These are phyloP conservation scores for Zootoca vivipara DNA, from an alignment of 2,113 vertebrate species.

Conservation along the genomic window DNA sequence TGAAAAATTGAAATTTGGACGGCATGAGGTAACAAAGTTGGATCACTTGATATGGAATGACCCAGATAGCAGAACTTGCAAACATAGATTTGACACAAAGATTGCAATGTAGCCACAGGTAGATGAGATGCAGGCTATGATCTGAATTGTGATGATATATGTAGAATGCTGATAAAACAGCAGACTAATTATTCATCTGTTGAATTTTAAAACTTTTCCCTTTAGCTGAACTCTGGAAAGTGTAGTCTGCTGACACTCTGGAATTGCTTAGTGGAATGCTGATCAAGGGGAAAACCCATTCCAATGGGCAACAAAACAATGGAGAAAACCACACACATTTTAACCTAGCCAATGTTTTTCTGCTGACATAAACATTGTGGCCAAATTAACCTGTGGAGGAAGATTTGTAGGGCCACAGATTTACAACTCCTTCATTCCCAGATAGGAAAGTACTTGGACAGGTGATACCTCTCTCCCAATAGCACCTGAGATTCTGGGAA, in stretches of 20 bases:
- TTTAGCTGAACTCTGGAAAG: not conserved
- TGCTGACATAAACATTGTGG: not conserved
- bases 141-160: not conserved
- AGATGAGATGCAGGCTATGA: not conserved
- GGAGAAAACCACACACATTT: not conserved
- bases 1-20: too few species aligned
- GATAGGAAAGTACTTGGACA: not conserved
- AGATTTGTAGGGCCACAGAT: not conserved
- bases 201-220: not conserved
- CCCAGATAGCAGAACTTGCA: too few species aligned
- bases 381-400: not conserved
- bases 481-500: not conserved
- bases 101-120: not conserved
- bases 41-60: too few species aligned
- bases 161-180: not conserved
- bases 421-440: not conserved
- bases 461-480: not conserved
- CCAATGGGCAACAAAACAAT: constrained; percentile 6
- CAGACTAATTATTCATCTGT: not conserved
- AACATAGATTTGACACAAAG: too few species aligned
- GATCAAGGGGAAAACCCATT: constrained; percentile 11
- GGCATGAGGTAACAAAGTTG: too few species aligned
- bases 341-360: not conserved
- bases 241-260: rapidly evolving
- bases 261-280: not conserved